Percentiles rank a stretch among this genome's conserved stretches.
Evolutionary conservation across 2,797 vertebrate genomes (phyloP).

Genomic region (Varecia variegata): DNA sequence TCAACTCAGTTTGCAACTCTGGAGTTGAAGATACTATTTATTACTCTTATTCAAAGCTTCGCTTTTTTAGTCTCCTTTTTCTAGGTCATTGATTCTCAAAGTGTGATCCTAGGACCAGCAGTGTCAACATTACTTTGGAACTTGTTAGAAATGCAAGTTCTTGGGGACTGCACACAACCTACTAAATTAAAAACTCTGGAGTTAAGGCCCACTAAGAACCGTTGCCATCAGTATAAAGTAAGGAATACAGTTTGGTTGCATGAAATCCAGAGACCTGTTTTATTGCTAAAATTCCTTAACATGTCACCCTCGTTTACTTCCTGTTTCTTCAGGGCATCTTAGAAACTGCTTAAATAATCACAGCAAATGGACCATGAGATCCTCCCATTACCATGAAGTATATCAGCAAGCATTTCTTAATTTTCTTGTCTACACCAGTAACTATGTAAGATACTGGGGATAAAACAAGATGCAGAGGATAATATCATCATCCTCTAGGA

Average conservation of each 20-base stretch:
- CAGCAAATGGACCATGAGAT: not conserved
- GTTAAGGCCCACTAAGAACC: not conserved
- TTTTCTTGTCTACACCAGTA: not conserved
- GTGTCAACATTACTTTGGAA: not conserved
- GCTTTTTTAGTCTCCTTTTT: not conserved
- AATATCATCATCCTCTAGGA: not conserved
- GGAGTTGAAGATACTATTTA: not conserved
- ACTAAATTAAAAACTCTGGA: not conserved
- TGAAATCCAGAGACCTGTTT: not conserved
- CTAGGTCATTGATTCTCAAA: not conserved
- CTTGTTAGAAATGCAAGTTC: slow-evolving; percentile 2
- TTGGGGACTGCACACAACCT: not conserved
- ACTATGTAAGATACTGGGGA: not conserved
- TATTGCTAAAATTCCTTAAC: not conserved
- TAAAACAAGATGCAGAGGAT: not conserved
- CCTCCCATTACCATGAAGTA: not conserved
- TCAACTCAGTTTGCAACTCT: slow-evolving; percentile 11
- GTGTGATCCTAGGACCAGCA: not conserved
- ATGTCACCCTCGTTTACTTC: not conserved
- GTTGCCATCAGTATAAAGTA: not conserved
- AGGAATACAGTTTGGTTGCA: not conserved
- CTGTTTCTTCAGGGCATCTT: not conserved
- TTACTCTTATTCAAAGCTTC: not conserved
- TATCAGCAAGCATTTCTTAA: not conserved
- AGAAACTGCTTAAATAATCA: not conserved